Base-by-base conservation (phyloP, 2,113 vertebrate genomes). In the Malurus cyaneus region DNA sequence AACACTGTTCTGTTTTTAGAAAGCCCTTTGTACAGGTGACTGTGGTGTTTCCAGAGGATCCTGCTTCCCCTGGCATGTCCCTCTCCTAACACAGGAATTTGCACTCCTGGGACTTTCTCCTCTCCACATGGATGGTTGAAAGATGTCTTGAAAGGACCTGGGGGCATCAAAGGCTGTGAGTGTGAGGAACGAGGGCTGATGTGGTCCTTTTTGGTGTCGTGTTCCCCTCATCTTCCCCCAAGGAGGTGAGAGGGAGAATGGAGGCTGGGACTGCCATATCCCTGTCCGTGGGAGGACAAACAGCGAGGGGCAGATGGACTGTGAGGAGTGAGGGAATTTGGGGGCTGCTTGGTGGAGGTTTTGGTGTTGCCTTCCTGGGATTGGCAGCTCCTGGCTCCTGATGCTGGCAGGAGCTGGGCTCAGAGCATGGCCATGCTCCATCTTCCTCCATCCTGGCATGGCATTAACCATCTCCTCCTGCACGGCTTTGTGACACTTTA, bases 361-460 rank as follows among this genome's bases (percentile, higher is more conserved):
- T 76, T 44, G 42, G n/a, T 0, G 0, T 41, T 62, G 31, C n/a
- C 31, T 77, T 64, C 31, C n/a, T 28, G 84, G 32, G 59, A 16
- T 8, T 70, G 53, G 16, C 0, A 0, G 39, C 14, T 81, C 39
- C 60, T 34, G 4, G 2, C 9, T 73, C 29, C 77, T 6, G 4
- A 7, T 78, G 20, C 81, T 3, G 5, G 65, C 66, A 76, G 71
- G 36, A 70, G 31, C 52, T 73, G 72, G 56, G 23, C 73, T 62
- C 1, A 0, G 70, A 56, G 53, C 62, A 36, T 0, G 1, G 72
- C 84, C 53, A 2, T 1, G 7, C 57, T 93, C 46, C 1, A 1
- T 42, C 21, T 66, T 74, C 28, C 80, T 81, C 47, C 2, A 18
- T 72, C 52, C 89, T 13, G 3, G 15, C 34, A 62, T 34, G 71